These are phyloP conservation scores for Raja brachyura DNA, from an alignment of 2,113 vertebrate species.

Conservation along the genomic window DNA sequence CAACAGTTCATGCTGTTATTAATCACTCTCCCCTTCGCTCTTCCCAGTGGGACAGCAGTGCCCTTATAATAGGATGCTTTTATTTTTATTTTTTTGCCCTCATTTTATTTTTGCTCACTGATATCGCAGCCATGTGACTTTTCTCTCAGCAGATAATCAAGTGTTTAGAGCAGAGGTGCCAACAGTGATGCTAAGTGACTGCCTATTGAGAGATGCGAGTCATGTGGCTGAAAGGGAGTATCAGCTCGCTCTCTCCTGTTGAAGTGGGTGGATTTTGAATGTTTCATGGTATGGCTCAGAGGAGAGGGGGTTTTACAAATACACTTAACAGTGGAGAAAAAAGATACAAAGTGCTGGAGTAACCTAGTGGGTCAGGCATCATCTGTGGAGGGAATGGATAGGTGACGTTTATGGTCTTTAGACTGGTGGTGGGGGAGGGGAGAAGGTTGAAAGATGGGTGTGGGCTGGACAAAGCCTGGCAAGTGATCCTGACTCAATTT, in stretches of 20 bases:
- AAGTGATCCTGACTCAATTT: too few species aligned
- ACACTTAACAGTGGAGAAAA: background rate
- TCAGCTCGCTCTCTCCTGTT: background rate
- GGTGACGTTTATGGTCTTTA: too few species aligned
- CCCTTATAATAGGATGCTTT: slow-evolving; percentile 21
- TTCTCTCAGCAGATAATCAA: background rate
- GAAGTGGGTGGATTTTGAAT: background rate
- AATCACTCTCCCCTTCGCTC: slow-evolving; percentile 24
- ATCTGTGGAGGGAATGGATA: too few species aligned
- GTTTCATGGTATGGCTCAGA: background rate
- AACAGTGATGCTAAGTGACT: background rate
- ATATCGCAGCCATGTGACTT: background rate
- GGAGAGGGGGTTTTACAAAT: background rate
- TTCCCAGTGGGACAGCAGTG: slow-evolving; percentile 24
- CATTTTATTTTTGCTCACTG: background rate
- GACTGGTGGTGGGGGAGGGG: too few species aligned
- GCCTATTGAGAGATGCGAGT: background rate
- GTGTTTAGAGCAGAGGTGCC: background rate
- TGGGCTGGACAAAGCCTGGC: too few species aligned
- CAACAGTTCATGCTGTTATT: slow-evolving; percentile 35
- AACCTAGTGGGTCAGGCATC: too few species aligned
- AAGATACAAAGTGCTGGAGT: too few species aligned
- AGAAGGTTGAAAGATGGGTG: too few species aligned
- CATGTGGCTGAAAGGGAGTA: background rate
- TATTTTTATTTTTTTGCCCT: slow-evolving; percentile 12